Base-by-base conservation (phyloP, 1,140 invertebrate species). In the Proctacanthus coquilletti region DNA sequence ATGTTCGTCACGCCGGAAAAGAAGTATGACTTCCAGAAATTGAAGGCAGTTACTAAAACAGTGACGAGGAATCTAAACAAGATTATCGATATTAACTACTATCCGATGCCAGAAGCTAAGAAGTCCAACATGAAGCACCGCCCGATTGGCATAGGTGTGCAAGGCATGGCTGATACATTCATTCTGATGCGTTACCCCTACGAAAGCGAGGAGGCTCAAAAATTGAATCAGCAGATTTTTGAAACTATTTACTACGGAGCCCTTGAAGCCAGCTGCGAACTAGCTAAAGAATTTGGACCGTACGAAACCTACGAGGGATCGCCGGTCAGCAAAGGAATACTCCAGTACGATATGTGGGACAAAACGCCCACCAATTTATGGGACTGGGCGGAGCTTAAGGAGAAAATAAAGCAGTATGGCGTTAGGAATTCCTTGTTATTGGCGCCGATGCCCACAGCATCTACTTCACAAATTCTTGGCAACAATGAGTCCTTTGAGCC, bases 401-500 rank as follows among this genome's bases (percentile, higher is more conserved):
- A 67, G 43, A 84, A 86, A 51, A 97, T 99, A 49, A 75, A 77
- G 8, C 72, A 87, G 60, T 70, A 91, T 67, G 96, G 96, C 18
- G 66, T 99, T 0, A 67, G 94, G 33, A 99, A 99, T 68, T 95
- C 89, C 11, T 65, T 99, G 6, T 65, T 99, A 3, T 46, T 98
- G 33, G 93, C 96, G 1, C 93, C 94, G 1, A 99, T 98, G 95
- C 96, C 95, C 2, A 99, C 95, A 10, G 94, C 95, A 10, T 97
- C 93, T 2, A 99, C 96, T 1, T 94, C 96, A 5, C 95, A 98
- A 66, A 99, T 99, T 53, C 70, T 99, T 20, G 96, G 95, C 10
- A 98, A 98, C 52, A 98, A 98, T 62, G 94, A 99, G 63, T 89
- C 89, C 0, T 87, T 98, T 53, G 96, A 99, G 63, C 88, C 95